phyloP scores from a whole-genome alignment of 2,113 vertebrate species.

The Odontophorus gujanensis region DNA sequence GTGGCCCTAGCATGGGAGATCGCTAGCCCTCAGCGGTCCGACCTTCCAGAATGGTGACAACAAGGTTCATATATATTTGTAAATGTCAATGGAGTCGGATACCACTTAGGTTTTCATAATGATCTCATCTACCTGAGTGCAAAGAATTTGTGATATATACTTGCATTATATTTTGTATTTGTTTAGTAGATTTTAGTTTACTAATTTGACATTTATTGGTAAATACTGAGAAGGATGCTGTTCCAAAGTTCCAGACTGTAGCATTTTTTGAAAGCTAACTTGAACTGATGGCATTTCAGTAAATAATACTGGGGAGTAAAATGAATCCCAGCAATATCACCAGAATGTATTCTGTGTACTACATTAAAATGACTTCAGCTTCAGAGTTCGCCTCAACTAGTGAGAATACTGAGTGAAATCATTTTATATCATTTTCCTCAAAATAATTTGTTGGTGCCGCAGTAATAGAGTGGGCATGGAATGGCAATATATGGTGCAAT shows the following conservation, averaged over 20 bases:
- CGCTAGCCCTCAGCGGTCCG: too few relatives aligned
- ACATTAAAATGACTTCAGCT: neutral
- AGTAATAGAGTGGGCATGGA: neutral
- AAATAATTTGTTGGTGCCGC: neutral
- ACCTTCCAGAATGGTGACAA: too few relatives aligned
- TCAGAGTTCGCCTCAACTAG: neutral
- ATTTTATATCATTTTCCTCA: neutral
- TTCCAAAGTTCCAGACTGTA: neutral
- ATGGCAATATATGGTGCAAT: neutral
- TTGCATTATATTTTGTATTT: neutral
- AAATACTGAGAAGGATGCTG: neutral
- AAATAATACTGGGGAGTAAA: neutral
- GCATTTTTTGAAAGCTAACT: neutral
- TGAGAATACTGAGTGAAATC: neutral
- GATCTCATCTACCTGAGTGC: neutral
- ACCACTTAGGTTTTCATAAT: neutral
- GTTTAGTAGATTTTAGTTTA: neutral
- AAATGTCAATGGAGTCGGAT: neutral
- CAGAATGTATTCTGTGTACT: neutral
- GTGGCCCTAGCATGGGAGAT: too few relatives aligned
- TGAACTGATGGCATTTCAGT: neutral
- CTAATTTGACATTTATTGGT: neutral
- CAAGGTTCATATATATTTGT: neutral
- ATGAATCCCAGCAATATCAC: neutral
- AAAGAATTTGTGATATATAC: neutral